Base-by-base conservation (phyloP, 2,888 invertebrate genomes). In the Volucella inflata region DNA sequence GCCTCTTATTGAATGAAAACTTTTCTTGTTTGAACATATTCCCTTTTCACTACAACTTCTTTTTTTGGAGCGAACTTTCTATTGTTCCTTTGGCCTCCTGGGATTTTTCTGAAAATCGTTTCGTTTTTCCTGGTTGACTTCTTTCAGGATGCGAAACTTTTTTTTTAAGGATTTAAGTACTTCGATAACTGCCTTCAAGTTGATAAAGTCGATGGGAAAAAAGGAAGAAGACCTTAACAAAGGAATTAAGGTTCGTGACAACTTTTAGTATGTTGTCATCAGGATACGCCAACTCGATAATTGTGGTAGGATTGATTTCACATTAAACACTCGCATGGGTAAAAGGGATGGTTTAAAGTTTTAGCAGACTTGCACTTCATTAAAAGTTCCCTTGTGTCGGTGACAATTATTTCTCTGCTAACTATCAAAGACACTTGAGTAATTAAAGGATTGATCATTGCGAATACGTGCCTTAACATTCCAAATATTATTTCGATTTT, bases 161-260 rank as follows among this genome's bases (percentile, higher is more conserved):
- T 68, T 65, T 57, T 17, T 38, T 30, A 11, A 48, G 60, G 80
- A 80, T 64, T 80, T 76, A 67, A 85, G 85, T 72, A 72, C 85
- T 80, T 81, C n/a, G 85, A 57, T 51, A 81, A 80, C 84, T 76
- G 75, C 80, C 75, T 79, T 67, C 62, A 57, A 76, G 48, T 60
- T 72, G 40, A 21, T 14, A 50, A 46, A 59, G 17, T 70, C 14
- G 59, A 48, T 30, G 46, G 36, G 11, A 21, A 46, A 17, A 71
- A 55, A 46, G 30, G 65, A 46, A 57, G n/a, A 51, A 38, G 11
- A 48, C 9, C n/a, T n/a, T n/a, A 30, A 57, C 46, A 44, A 71
- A 71, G 67, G 42, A 48, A 72, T 17, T 46, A 36, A 72, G 72
- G 76, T 85, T 71, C 71, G 62, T 85, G 77, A 64, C 72, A 77